phyloP scores from a whole-genome alignment of 2,113 vertebrate genomes.

The Syngnathoides biaculeatus region DNA sequence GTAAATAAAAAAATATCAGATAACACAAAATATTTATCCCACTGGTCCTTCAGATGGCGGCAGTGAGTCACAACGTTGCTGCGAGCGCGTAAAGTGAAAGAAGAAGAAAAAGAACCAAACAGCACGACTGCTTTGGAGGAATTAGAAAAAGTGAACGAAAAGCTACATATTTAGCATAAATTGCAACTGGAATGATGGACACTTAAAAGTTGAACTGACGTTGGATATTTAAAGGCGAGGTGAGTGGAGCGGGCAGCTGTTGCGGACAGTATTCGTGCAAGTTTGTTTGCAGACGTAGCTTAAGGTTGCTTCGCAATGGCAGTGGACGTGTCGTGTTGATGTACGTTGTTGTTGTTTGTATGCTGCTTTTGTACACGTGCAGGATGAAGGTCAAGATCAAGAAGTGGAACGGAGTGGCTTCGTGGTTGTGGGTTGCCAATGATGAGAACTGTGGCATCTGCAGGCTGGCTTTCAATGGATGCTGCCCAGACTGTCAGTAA shows the following conservation, averaged over 20 bases:
- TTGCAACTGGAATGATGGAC: background rate
- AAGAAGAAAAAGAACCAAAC: background rate
- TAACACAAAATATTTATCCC: background rate
- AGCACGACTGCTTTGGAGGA: background rate
- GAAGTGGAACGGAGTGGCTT: conserved; percentile 91
- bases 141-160: background rate
- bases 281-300: background rate
- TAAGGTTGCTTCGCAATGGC: background rate
- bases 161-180: background rate
- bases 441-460: conserved; percentile 97
- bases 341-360: background rate
- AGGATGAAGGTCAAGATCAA: conserved; percentile 87
- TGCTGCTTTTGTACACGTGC: background rate
- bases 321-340: background rate
- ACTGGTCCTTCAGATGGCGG: background rate
- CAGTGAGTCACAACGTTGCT: background rate
- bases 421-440: conserved; percentile 96
- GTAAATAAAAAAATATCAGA: background rate
- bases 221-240: background rate
- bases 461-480: conserved; percentile 92
- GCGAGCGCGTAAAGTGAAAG: background rate
- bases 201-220: background rate
- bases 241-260: background rate
- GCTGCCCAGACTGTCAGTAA: conserved; percentile 92
- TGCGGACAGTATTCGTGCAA: background rate